These are phyloP conservation scores for Fissipunctia ypsillon DNA, from an alignment of 2,888 invertebrate species.

Conservation along the genomic window DNA sequence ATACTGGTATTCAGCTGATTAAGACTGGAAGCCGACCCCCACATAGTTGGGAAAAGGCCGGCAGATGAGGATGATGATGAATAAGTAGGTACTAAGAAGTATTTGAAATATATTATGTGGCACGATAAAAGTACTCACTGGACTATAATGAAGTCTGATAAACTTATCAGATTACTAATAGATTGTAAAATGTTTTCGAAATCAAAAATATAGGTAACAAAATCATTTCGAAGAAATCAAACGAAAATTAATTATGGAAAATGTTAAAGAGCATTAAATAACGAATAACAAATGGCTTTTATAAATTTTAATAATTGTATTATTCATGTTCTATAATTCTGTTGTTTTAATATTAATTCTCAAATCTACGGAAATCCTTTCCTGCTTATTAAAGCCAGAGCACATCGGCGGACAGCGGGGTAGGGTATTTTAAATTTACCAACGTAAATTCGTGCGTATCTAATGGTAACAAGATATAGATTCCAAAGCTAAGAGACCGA, in stretches of 20 bases:
- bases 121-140: not conserved
- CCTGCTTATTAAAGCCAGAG: not conserved
- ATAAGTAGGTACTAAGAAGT: no score
- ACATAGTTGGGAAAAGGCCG: no score
- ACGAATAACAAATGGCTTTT: not conserved
- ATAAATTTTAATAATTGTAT: not conserved
- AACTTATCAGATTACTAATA: constrained; percentile 18
- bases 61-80: not conserved
- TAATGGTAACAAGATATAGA: no score
- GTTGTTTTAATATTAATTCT: not conserved
- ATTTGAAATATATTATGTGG: not conserved
- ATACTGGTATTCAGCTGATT: no score
- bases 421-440: no score
- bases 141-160: constrained; percentile 4
- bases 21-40: no score
- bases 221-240: constrained; percentile 18
- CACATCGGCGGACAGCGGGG: no score
- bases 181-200: constrained; percentile 26
- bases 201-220: not conserved
- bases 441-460: no score
- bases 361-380: not conserved
- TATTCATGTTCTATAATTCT: not conserved
- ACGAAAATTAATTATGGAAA: constrained; percentile 10
- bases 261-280: not conserved
- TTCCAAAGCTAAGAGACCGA: no score